phyloP scores from a whole-genome alignment of 2,888 invertebrate genomes.

The Netelia melanura region DNA sequence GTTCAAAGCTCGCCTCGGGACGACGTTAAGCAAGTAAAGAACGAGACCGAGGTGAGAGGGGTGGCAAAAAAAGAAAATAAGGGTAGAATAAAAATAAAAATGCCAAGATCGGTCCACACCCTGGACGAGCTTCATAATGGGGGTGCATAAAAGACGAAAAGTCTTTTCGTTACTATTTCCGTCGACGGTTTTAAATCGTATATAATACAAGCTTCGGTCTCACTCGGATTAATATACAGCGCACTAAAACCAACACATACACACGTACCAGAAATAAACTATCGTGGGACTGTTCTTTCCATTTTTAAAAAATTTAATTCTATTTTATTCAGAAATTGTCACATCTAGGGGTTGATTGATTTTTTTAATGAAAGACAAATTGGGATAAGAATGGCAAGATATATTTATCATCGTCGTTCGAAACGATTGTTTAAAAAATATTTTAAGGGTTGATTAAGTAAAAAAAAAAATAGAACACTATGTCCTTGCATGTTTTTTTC shows the following conservation, averaged over 20 bases:
- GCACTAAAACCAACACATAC: too few species aligned
- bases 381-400: too few species aligned
- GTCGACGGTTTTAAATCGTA: not conserved
- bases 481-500: not conserved
- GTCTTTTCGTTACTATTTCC: slow-evolving; percentile 30
- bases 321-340: too few species aligned
- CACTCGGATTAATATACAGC: not conserved
- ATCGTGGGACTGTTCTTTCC: too few species aligned
- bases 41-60: not conserved
- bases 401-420: too few species aligned
- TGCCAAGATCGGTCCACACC: slow-evolving; percentile 24
- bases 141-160: slow-evolving; percentile 31
- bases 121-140: slow-evolving; percentile 56
- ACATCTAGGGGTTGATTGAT: too few species aligned
- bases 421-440: too few species aligned
- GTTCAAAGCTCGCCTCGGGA: not conserved
- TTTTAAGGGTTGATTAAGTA: too few species aligned
- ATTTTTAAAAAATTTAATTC: too few species aligned
- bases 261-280: too few species aligned
- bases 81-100: slow-evolving; percentile 38
- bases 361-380: too few species aligned
- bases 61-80: not conserved
- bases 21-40: slow-evolving; percentile 28
- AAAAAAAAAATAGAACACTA: too few species aligned
- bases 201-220: not conserved